These are phyloP conservation scores for Phalacrocorax brasilianus DNA, from an alignment of 2,113 vertebrate species.

Conservation along the genomic window DNA sequence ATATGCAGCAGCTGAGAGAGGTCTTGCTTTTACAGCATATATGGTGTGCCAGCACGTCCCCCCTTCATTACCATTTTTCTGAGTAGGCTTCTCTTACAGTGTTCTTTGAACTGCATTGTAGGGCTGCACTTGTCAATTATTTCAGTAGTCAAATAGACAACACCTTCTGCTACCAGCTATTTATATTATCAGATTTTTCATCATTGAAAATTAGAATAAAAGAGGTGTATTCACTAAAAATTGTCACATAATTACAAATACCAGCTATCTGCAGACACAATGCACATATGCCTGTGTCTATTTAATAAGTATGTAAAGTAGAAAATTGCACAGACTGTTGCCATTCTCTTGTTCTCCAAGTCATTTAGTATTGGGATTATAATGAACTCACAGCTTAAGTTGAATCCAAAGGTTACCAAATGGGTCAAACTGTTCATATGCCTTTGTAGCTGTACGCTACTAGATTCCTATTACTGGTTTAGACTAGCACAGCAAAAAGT, in stretches of 20 bases:
- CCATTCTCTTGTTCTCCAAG: neutral
- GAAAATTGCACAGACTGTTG: neutral
- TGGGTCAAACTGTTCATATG: neutral
- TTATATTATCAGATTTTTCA: neutral
- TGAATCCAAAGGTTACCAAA: neutral
- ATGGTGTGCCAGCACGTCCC: neutral
- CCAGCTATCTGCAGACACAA: neutral
- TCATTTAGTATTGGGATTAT: neutral
- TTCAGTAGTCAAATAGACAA: neutral
- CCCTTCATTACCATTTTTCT: neutral
- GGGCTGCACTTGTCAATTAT: neutral
- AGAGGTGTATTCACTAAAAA: neutral
- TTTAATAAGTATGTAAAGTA: neutral
- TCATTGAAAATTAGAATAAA: neutral
- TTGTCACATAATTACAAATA: neutral
- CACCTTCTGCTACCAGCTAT: neutral
- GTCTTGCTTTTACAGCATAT: neutral
- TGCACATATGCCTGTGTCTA: neutral
- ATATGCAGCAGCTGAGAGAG: neutral
- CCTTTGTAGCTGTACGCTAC: neutral
- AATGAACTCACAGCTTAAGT: neutral
- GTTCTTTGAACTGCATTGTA: neutral
- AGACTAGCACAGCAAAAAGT: neutral
- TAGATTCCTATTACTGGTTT: neutral
- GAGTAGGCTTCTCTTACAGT: neutral